These are phyloP conservation scores for Cliona cf. orientalis DNA, from an alignment of 37 sponge, comb jelly and placozoan species.

Conservation along the genomic window DNA sequence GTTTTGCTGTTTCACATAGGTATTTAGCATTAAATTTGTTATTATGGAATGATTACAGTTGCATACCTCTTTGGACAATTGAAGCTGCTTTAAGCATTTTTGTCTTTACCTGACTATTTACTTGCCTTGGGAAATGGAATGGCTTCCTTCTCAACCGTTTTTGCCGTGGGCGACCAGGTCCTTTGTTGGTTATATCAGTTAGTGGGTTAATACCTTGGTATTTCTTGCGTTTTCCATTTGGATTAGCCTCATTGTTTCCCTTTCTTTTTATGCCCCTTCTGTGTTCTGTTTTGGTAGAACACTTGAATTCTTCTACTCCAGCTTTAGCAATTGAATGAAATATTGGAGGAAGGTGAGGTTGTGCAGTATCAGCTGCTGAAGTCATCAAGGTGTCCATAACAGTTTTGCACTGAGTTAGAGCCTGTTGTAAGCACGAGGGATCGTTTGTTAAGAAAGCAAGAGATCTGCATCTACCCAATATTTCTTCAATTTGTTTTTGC, in stretches of 20 bases:
- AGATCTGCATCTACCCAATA: constrained; percentile 6
- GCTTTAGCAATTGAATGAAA: constrained; percentile 13
- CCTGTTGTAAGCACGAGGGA: not conserved
- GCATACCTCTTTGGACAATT: constrained; percentile 3
- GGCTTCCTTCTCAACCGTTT: not conserved
- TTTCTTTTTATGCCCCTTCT: constrained; percentile 5
- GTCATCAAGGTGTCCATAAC: not conserved
- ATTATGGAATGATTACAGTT: not conserved
- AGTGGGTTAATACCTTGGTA: not conserved
- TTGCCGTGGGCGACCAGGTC: constrained; percentile 9
- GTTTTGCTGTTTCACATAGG: not conserved
- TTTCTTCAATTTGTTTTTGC: not conserved
- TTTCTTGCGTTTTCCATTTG: not conserved
- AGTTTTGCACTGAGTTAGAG: not conserved
- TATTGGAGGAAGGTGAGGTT: not conserved
- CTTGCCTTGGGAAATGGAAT: constrained; percentile 1
- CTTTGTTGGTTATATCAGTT: not conserved
- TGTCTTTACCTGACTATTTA: not conserved
- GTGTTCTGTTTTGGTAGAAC: not conserved
- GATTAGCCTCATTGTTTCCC: not conserved
- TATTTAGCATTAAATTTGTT: not conserved
- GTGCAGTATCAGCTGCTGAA: not conserved
- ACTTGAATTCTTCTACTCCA: constrained; percentile 7
- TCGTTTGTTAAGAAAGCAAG: constrained; percentile 4
- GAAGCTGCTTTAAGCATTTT: constrained; percentile 15